Evolutionary conservation across 2,888 invertebrate species (phyloP).

Genomic region (Drosophila nigricruria): DNA sequence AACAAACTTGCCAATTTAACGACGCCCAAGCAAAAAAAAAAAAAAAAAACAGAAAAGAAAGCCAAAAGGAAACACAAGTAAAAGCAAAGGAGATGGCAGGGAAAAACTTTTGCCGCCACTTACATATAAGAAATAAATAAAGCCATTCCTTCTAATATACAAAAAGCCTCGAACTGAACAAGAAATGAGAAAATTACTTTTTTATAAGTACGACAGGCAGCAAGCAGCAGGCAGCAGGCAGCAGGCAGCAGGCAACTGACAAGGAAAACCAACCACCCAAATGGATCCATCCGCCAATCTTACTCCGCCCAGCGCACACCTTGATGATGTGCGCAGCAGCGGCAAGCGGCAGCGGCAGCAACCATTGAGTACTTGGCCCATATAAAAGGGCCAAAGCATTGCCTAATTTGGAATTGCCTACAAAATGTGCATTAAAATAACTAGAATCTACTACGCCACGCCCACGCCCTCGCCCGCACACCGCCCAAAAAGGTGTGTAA

Average conservation of each 20-base stretch:
- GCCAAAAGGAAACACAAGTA: conserved; percentile 9
- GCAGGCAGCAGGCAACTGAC: neutral
- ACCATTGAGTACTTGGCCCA: conserved; percentile 53
- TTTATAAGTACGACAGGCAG: conserved; percentile 76
- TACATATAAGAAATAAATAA: conserved; percentile 83
- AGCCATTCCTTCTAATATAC: conserved; percentile 85
- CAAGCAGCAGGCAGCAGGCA: neutral
- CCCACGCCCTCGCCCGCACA: neutral
- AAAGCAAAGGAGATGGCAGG: conserved; percentile 53
- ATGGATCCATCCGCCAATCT: conserved; percentile 3
- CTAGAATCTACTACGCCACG: conserved; percentile 77
- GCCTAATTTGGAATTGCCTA: conserved; percentile 84
- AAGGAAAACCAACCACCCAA: conserved; percentile 56
- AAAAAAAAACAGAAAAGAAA: conserved; percentile 10
- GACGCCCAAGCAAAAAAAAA: conserved; percentile 58
- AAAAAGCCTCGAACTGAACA: conserved; percentile 80
- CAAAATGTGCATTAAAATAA: conserved; percentile 83
- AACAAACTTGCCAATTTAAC: conserved; percentile 82
- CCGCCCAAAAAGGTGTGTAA: conserved; percentile 83
- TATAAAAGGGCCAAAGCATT: conserved; percentile 65
- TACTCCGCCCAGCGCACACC: conserved; percentile 47
- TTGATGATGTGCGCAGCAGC: conserved; percentile 49
- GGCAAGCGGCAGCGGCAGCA: conserved; percentile 6
- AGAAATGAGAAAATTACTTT: conserved; percentile 84
- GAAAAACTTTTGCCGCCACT: conserved; percentile 73